Percentiles rank a stretch among this genome's conserved stretches.
phyloP scores from a whole-genome alignment of 1,140 invertebrate species.

The Drosophila lowei region DNA sequence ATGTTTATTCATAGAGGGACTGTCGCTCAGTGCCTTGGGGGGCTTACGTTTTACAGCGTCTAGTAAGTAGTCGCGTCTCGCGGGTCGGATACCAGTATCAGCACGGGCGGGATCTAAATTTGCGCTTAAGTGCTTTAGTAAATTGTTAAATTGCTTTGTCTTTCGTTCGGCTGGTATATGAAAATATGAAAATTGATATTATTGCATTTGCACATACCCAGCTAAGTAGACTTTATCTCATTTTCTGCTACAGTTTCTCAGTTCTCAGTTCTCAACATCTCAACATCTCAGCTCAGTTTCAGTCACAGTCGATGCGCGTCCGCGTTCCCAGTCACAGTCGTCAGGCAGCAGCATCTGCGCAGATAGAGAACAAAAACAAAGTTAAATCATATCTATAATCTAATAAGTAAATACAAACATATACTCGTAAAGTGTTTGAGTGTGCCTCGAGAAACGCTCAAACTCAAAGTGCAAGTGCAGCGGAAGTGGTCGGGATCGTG shows the following conservation, averaged over 20 bases:
- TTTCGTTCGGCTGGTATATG: slow-evolving; percentile 59
- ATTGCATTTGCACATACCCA: slow-evolving; percentile 68
- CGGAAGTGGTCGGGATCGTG: slow-evolving; percentile 1
- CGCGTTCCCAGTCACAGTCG: neutral
- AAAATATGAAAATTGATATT: slow-evolving; percentile 81
- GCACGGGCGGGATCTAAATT: slow-evolving; percentile 53
- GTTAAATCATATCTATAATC: slow-evolving; percentile 33
- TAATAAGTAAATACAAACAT: slow-evolving; percentile 34
- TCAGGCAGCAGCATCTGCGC: slow-evolving; percentile 8
- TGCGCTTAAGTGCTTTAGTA: slow-evolving; percentile 76
- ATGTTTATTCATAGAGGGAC: slow-evolving; percentile 72
- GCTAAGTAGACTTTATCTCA: slow-evolving; percentile 61
- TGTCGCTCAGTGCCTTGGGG: neutral
- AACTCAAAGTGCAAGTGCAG: slow-evolving; percentile 30
- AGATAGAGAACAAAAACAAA: slow-evolving; percentile 23
- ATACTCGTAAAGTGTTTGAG: neutral
- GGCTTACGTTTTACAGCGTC: slow-evolving; percentile 45
- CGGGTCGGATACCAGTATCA: no score
- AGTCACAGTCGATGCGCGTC: slow-evolving; percentile 38
- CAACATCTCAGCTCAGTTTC: slow-evolving; percentile 15
- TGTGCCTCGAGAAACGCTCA: slow-evolving; percentile 2
- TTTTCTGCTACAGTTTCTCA: slow-evolving; percentile 46
- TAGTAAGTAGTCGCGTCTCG: slow-evolving; percentile 30
- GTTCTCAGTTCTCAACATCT: no score
- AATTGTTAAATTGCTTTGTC: slow-evolving; percentile 82